Evolutionary conservation across 1,140 invertebrate genomes (phyloP), one percentile per base, ranked within the genome.

Genomic region (Lepidostoma basale): DNA sequence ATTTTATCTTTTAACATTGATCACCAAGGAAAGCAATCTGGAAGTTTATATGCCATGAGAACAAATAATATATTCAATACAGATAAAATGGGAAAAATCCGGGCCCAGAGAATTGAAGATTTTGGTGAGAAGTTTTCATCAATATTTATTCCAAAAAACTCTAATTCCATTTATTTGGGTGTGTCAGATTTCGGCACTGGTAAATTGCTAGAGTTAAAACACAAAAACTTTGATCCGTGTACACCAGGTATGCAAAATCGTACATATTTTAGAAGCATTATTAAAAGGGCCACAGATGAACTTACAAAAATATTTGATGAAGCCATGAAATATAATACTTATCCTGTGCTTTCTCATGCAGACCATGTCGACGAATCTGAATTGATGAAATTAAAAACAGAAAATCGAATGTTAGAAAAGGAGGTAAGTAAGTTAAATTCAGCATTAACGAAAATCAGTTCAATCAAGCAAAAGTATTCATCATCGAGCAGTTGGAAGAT

Each of bases 221-320:
- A 8, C 36, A 56, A 56, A 23, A 39, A 33, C 18, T 36, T 36
- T 33, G 52, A 56, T 33, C 52, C 52, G 1, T 56, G 52, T 36
- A 3, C 28, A 12, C 1, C 28, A 18, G 14, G 12, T 4, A 56
- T 20, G 28, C 14, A 39, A 36, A 56, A 39, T 9, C 28, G 52
- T 9, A 36, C 28, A 12, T 8, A 36, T 30, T 56, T 56, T 10
- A n/a, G 36, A 10, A 56, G 36, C 18, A 56, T 9, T 36, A 16
- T 56, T 1, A 33, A 10, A 8, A 22, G 23, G 14, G 28, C 28
- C 9, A 56, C 52, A 18, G 26, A 36, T 12, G 4, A 4, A 22
- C 52, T 56, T 10, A 33, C 20, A 18, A 20, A 56, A 16, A 20
- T 56, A 36, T 56, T 56, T 33, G 52, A 56, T 52, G n/a, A 52